phyloP scores from a whole-genome alignment of 2,888 invertebrate species.

The Meghimatium bilineatum region DNA sequence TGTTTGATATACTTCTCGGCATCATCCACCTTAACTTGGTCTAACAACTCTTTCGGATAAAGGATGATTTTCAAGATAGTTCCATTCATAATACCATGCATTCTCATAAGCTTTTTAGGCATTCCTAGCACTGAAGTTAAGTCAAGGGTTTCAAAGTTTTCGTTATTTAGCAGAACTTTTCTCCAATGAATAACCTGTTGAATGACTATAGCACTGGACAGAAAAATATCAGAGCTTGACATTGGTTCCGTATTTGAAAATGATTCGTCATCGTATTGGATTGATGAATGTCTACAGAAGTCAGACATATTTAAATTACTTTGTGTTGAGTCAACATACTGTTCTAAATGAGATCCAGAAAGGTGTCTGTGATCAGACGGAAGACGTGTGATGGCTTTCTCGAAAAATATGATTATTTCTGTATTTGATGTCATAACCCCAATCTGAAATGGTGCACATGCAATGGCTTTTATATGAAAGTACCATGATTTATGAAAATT shows the following conservation, averaged over 20 bases:
- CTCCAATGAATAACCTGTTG: slow-evolving; percentile 64
- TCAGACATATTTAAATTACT: slow-evolving; percentile 62
- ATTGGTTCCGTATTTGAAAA: slow-evolving; percentile 32
- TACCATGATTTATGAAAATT: slow-evolving; percentile 62
- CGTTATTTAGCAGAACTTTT: slow-evolving; percentile 61
- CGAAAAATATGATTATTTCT: slow-evolving; percentile 65
- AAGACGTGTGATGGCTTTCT: slow-evolving; percentile 48
- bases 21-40: slow-evolving; percentile 32
- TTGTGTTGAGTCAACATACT: slow-evolving; percentile 50
- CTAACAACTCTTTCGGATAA: slow-evolving; percentile 25
- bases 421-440: slow-evolving; percentile 64
- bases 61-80: slow-evolving; percentile 64
- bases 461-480: slow-evolving; percentile 64
- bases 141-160: slow-evolving; percentile 59
- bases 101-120: slow-evolving; percentile 64
- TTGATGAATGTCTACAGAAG: slow-evolving; percentile 59
- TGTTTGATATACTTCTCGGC: slow-evolving; percentile 28
- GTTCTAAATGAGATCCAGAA: slow-evolving; percentile 44
- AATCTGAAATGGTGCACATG: slow-evolving; percentile 67
- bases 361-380: slow-evolving; percentile 53
- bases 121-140: slow-evolving; percentile 67
- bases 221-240: slow-evolving; percentile 32
- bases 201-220: slow-evolving; percentile 56
- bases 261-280: slow-evolving; percentile 48
- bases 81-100: slow-evolving; percentile 68